Percentiles rank a stretch among this genome's conserved stretches.
Conservation (phyloP, 2,113 vertebrate species). For the Cyanoderma ruficeps region DNA sequence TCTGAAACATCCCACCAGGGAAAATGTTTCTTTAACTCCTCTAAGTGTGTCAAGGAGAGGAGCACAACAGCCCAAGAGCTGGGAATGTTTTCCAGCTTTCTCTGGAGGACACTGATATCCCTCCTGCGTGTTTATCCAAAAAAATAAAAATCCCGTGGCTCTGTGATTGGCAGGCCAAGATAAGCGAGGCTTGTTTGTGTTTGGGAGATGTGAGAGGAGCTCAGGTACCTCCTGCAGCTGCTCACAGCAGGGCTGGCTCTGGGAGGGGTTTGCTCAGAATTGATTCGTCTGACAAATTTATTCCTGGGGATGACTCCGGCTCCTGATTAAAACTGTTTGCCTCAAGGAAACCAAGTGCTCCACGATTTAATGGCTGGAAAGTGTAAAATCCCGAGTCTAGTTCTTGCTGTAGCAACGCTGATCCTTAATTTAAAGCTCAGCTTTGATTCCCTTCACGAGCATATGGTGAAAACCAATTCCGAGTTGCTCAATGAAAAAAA, state of each 20-base stretch:
- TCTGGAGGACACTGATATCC: not conserved
- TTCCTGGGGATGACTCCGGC: not conserved
- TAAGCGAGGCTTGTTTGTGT: not conserved
- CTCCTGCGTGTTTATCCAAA: not conserved
- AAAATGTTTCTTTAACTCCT: not conserved
- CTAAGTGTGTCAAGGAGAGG: not conserved
- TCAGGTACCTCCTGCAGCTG: not conserved
- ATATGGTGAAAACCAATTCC: not conserved
- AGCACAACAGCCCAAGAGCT: not conserved
- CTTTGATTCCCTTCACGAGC: not conserved
- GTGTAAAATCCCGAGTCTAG: not conserved
- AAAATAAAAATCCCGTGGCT: not conserved
- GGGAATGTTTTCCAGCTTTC: not conserved
- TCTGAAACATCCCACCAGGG: not conserved
- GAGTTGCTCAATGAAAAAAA: fast-evolving
- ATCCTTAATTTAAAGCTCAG: not conserved
- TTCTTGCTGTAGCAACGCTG: no score
- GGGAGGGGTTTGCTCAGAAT: not conserved
- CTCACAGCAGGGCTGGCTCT: not conserved
- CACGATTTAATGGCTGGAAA: not conserved
- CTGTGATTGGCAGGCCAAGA: not conserved
- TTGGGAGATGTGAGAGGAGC: not conserved
- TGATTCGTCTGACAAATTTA: not conserved
- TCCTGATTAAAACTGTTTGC: not conserved
- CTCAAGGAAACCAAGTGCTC: not conserved